Evolutionary conservation across 2,113 vertebrate species (phyloP), one percentile per base, ranked within the genome.

Genomic region (Periophthalmodon schlosseri): DNA sequence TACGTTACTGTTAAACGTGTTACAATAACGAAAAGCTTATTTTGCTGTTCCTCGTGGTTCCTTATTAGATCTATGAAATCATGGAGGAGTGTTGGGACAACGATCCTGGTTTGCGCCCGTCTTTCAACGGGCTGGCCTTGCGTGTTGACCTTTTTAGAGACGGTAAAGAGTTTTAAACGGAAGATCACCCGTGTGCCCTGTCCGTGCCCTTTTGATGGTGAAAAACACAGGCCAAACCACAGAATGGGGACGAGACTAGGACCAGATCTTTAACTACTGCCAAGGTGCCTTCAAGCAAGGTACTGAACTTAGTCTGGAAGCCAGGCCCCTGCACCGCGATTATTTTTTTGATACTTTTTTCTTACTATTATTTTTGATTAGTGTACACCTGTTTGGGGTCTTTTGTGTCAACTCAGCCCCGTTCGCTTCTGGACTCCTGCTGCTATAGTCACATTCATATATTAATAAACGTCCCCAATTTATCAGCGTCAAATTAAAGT

Each of bases 81-180:
- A 99, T 98, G 97, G 95, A 92, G 74, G 95, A 97, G 73, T 99
- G 98, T 89, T 99, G 98, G 98, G 95, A 96, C 77, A 95, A 93
- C 10, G 94, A 93, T 15, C 93, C 95, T 10, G 77, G 73, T 20
- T 84, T 92, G 39, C 95, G 98, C 16, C 98, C 98, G 0, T 93
- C 93, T 34, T 99, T 99, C 81, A 96, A 92, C 68, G 94, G 96
- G 70, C 93, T 99, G 14, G 84, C 94, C 52, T 83, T 95, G 74
- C 94, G 92, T 73, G 94, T 99, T 54, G 96, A 97, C 92, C 85
- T 94, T 57, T 94, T 96, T 79, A 94, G 95, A 89, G 96, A 97
- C 83, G 93, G 75, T 77, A 94, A 95, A 89, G 93, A 93, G 69
- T 86, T 84, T 60, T 89, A 81, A 50, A 69, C 8, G 0, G 21